Evolutionary conservation across 1,140 invertebrate species (phyloP), one percentile per base, ranked within the genome.

Genomic region (Pygmarrhopalites habei): DNA sequence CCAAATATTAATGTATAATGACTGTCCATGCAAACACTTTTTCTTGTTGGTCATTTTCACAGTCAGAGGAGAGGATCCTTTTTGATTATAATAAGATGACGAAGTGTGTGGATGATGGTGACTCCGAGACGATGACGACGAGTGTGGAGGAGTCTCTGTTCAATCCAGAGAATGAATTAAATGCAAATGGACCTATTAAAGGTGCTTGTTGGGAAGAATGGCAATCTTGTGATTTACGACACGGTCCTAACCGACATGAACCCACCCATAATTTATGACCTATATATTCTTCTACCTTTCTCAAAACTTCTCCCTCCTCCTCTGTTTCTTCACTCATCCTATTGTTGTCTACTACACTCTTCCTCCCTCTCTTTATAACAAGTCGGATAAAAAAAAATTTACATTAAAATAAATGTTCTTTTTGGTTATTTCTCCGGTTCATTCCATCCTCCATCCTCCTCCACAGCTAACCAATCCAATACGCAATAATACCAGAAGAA

Each of bases 251-350:
- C 47, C 47, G 12, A 61, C 43, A 21, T 51, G 53, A 56, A 64
- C 56, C 58, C 61, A 61, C 64, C 66, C 66, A 61, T 67, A 67
- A 67, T 67, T 67, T 67, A 67, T 61, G 66, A 67, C 66, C 66
- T 61, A 64, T 64, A 67, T 67, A 62, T 62, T 26, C 65, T 43
- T 49, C 53, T 29, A n/a, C n/a, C 39, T 56, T 30, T 41, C 26
- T n/a, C n/a, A n/a, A n/a, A n/a, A n/a, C n/a, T 52, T 10, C 23
- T 52, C 19, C 23, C 26, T 28, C 19, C 10, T 26, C 7, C 21
- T 28, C n/a, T 52, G 26, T 52, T 25, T 52, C 19, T 17, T 52
- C 29, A n/a, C 30, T n/a, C 14, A 35, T 56, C 23, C n/a, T 47
- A 47, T 47, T 47, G 5, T 47, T 5, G 23, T 30, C 5, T 56